Conservation (phyloP, 2,888 invertebrate genomes). For the Tenodera sinensis region DNA sequence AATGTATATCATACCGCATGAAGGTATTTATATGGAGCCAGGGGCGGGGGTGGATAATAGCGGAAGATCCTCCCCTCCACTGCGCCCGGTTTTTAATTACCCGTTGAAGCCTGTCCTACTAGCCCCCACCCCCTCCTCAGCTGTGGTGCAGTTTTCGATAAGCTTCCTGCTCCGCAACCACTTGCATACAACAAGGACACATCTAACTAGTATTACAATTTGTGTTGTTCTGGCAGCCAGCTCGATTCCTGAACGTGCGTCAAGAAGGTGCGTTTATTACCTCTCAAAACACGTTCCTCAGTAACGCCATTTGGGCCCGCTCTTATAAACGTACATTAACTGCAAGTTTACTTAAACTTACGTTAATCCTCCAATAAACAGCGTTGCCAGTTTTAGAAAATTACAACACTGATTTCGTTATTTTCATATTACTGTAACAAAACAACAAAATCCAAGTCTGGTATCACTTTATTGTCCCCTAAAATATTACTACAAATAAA, state of each 20-base stretch:
- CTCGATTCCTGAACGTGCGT: not conserved
- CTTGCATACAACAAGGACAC: not conserved
- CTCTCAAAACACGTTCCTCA: too few relatives aligned
- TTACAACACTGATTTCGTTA: too few relatives aligned
- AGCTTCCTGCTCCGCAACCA: not conserved
- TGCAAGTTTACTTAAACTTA: too few relatives aligned
- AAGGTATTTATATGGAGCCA: not conserved
- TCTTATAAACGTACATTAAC: too few relatives aligned
- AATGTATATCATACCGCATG: constrained; percentile 11
- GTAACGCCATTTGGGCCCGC: too few relatives aligned
- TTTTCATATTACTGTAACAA: too few relatives aligned
- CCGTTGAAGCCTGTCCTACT: not conserved
- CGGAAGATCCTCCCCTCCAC: constrained; percentile 1
- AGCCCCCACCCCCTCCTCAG: not conserved
- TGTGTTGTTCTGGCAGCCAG: not conserved
- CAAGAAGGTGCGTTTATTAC: too few relatives aligned
- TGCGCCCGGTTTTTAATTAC: constrained; percentile 11
- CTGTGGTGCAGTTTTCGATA: constrained; percentile 12
- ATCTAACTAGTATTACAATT: not conserved
- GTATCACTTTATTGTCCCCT: too few relatives aligned
- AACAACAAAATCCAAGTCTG: too few relatives aligned
- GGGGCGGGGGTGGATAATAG: not conserved
- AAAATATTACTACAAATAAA: too few relatives aligned
- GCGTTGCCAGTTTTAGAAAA: too few relatives aligned
- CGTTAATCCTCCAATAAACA: too few relatives aligned